phyloP scores from a whole-genome alignment of 2,113 vertebrate species.

The Pleuronectes platessa region DNA sequence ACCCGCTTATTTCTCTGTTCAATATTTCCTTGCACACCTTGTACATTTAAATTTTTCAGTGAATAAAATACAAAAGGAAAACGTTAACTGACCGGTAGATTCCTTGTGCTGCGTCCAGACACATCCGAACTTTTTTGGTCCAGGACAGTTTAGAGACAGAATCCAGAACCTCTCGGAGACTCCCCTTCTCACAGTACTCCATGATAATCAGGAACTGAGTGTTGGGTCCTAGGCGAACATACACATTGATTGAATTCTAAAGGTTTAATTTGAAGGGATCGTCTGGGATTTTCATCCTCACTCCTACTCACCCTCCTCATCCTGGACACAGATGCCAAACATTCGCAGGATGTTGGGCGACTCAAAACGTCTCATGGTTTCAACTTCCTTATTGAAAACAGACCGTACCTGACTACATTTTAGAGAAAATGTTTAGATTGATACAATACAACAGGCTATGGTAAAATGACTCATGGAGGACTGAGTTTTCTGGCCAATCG shows the following conservation, averaged over 20 bases:
- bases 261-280: not conserved
- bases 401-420: conserved; percentile 77
- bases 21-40: not conserved
- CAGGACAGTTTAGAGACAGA: conserved; percentile 74
- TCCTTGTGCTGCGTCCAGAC: conserved; percentile 85
- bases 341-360: conserved; percentile 90
- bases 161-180: conserved; percentile 84
- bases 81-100: conserved; percentile 86
- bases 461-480: too few relatives aligned
- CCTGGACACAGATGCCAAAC: conserved; percentile 89
- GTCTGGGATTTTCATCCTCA: not conserved
- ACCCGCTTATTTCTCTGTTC: not conserved
- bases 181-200: conserved; percentile 90
- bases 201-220: conserved; percentile 87
- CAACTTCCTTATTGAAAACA: conserved; percentile 85
- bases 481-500: too few relatives aligned
- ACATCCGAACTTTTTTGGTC: conserved; percentile 80
- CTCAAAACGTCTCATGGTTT: conserved; percentile 88
- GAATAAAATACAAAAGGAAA: too few relatives aligned
- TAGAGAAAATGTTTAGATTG: not conserved
- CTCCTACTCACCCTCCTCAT: conserved; percentile 80
- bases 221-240: conserved; percentile 66
- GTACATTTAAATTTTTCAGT: not conserved
- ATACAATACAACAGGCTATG: not conserved
- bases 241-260: not conserved